Evolutionary conservation across 2,888 invertebrate genomes (phyloP), one percentile per base, ranked within the genome.

Genomic region (Leptinotarsa peninsularis): DNA sequence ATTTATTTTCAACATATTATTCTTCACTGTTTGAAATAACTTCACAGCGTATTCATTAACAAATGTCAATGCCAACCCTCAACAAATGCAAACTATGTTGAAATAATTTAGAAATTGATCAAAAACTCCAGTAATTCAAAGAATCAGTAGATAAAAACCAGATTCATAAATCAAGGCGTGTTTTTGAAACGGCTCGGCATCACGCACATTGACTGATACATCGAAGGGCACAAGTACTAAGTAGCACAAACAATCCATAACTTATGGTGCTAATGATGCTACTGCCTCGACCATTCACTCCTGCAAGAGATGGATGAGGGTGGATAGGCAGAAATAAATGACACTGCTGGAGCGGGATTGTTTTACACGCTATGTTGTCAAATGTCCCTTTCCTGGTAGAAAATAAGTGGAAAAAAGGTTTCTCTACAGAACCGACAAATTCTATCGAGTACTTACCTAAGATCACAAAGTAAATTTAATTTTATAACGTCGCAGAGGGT

Each of bases 231-330:
- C 43, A 67, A 75, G 75, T 75, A 75, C 75, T 77, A 72, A 78
- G 75, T 75, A 82, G 81, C 84, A 84, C 87, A 88, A 87, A 87
- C 87, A 88, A 87, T 87, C 88, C 87, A 88, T 88, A 88, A 88
- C 87, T 88, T 87, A 88, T 86, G 82, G 86, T 85, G 85, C 87
- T 88, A 88, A 88, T 87, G 88, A 88, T 87, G 86, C 84, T 85
- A 86, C 86, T 84, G 87, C 86, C 85, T 83, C 83, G 85, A 84
- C 86, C 87, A 86, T 84, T 85, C 84, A 84, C 83, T 84, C 83
- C 87, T 87, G 86, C 84, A 84, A 80, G 85, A 87, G 87, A 87
- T 86, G 84, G 86, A 87, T 87, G 85, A 78, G 81, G 79, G 81
- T 77, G 81, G 81, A 18, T 58, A 33, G 49, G 58, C 84, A 85